These are phyloP conservation scores for Leistus spinibarbis DNA, from an alignment of 2,888 invertebrate genomes.

Conservation along the genomic window DNA sequence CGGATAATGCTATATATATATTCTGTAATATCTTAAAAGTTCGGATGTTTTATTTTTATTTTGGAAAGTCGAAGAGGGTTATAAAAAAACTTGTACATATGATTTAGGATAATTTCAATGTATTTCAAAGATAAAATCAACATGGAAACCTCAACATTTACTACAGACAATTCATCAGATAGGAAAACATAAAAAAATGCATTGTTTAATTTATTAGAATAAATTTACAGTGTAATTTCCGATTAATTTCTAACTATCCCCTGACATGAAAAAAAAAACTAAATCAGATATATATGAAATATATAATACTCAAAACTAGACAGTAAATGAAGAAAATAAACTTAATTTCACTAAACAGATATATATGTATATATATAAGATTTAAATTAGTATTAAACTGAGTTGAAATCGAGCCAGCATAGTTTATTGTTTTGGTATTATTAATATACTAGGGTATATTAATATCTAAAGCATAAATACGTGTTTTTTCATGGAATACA, in stretches of 20 bases:
- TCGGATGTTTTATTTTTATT: too few relatives aligned
- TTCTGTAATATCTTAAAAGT: too few relatives aligned
- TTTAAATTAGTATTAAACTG: neutral
- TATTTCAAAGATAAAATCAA: neutral
- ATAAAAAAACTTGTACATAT: neutral
- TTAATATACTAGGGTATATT: neutral
- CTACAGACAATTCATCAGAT: neutral
- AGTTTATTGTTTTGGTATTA: neutral
- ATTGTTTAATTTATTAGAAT: neutral
- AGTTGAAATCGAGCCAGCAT: neutral
- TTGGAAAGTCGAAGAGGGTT: conserved; percentile 2
- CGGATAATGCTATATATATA: too few relatives aligned
- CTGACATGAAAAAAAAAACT: neutral
- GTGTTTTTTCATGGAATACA: conserved; percentile 34
- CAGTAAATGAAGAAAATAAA: neutral
- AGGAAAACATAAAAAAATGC: neutral
- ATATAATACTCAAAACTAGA: neutral
- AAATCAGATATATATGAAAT: neutral
- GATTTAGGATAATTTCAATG: neutral
- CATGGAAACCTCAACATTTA: neutral
- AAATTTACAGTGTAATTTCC: too few relatives aligned
- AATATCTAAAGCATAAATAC: conserved; percentile 35
- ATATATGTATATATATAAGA: neutral
- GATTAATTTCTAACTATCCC: neutral
- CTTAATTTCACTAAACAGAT: neutral